Conservation (phyloP, 2,888 invertebrate species). For the Chouioia cunea region DNA sequence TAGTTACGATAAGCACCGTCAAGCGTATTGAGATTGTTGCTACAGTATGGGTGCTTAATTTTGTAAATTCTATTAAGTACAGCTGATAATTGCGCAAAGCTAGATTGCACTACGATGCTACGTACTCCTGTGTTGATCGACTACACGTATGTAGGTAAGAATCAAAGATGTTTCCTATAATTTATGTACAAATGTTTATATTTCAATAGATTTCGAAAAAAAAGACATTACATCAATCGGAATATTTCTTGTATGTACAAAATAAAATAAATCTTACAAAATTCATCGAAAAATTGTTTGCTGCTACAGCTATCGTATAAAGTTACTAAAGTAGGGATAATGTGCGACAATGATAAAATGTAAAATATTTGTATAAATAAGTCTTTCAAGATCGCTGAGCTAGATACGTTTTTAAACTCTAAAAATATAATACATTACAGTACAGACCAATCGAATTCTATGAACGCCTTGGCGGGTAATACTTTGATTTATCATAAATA, state of each 20-base stretch:
- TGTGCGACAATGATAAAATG: conserved; percentile 13
- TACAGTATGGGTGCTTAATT: conserved; percentile 60
- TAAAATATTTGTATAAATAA: conserved; percentile 45
- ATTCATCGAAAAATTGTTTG: too few species aligned
- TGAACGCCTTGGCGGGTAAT: conserved; percentile 47
- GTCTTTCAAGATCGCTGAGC: conserved; percentile 25
- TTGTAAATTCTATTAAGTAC: too few species aligned
- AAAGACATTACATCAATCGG: too few species aligned
- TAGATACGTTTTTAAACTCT: conserved; percentile 26
- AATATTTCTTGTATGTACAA: too few species aligned
- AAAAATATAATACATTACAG: conserved; percentile 44
- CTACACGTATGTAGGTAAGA: too few species aligned
- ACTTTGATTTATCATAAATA: conserved; percentile 45
- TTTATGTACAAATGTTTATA: conserved; percentile 37
- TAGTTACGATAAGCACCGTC: conserved; percentile 56
- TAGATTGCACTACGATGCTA: too few species aligned
- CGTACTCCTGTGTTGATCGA: too few species aligned
- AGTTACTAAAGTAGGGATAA: too few species aligned
- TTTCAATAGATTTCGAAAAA: conserved; percentile 20
- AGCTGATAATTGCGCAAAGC: too few species aligned
- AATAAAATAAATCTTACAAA: too few species aligned
- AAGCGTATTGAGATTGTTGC: conserved; percentile 62
- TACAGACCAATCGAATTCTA: conserved; percentile 31
- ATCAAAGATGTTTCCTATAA: too few species aligned
- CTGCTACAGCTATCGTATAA: too few species aligned